Base-by-base conservation (phyloP, 2,797 vertebrate genomes). In the Triplophysa yarkandensis region DNA sequence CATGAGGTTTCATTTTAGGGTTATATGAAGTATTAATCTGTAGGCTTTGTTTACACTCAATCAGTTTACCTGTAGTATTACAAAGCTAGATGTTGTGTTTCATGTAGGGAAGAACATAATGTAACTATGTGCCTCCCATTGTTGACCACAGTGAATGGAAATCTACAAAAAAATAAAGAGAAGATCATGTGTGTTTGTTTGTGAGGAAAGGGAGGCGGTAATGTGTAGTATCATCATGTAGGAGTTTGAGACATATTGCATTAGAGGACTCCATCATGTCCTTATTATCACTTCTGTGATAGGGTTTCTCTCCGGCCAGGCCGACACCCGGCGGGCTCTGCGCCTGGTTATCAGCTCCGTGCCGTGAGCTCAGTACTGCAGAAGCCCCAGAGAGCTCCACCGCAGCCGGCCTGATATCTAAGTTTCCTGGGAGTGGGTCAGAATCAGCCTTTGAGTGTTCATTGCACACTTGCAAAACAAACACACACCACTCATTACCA, bases 311-410 rank as follows among this genome's bases (percentile, higher is more conserved):
- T 92, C 91, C 90, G 89, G 25, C 52, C 68, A 21, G 34, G 32
- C 63, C 48, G 30, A 44, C 67, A 65, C 41, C 25, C 48, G 61
- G 46, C 61, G 52, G 67, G 60, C 76, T 73, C 57, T 55, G 30
- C 52, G 54, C 14, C 71, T 43, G 71, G 50, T 83, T 81, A 81
- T 83, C 81, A 57, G 39, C 73, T 41, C 86, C 88, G 90, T 91
- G 90, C 89, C 88, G 92, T 93, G 92, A 93, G 92, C 90, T 93
- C 91, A 90, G 92, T 88, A 87, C 90, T 90, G 89, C 89, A 92
- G 90, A 87, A 86, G 90, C 91, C 92, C 92, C 93, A 93, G 92
- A 88, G 89, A 67, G 43, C 52, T 75, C 44, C 87, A 90, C 89
- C 84, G 88, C 80, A 85, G 85, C 0, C 89, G 88, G 90, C 89